These are phyloP conservation scores for Alviniconcha marisindica DNA, from an alignment of 1,140 invertebrate genomes.

Conservation along the genomic window DNA sequence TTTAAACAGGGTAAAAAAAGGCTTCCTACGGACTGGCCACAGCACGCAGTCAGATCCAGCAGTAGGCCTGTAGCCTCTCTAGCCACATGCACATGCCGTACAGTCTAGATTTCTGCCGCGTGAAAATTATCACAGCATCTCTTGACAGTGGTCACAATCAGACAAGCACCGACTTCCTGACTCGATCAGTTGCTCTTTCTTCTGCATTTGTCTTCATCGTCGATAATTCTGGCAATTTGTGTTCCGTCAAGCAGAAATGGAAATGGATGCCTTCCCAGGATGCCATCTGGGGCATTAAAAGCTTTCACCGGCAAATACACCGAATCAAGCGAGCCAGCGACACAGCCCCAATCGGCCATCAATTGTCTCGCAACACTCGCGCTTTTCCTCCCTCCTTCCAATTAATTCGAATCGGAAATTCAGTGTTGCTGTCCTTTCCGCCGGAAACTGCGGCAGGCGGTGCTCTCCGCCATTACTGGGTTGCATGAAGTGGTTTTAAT, in stretches of 20 bases:
- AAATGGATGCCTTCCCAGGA: conserved; percentile 29
- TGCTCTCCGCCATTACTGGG: neutral
- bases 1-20: no score
- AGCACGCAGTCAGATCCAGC: no score
- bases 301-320: conserved; percentile 36
- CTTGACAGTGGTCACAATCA: no score
- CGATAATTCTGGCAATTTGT: conserved; percentile 37
- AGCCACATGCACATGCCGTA: no score
- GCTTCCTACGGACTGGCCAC: no score
- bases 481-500: neutral
- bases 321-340: conserved; percentile 17
- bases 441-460: conserved; percentile 25
- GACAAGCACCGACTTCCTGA: neutral
- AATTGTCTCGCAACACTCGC: conserved; percentile 36
- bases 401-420: conserved; percentile 42
- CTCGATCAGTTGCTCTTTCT: conserved; percentile 6
- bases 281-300: conserved; percentile 39
- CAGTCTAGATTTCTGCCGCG: no score
- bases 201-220: conserved; percentile 14
- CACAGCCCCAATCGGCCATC: conserved; percentile 35
- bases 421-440: conserved; percentile 31
- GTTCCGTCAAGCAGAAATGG: conserved; percentile 36
- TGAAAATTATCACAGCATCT: no score
- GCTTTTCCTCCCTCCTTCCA: conserved; percentile 10
- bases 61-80: no score